Base-by-base conservation (phyloP, 35 echinoderm and acorn worm genomes). In the Holothuria glaberrima region DNA sequence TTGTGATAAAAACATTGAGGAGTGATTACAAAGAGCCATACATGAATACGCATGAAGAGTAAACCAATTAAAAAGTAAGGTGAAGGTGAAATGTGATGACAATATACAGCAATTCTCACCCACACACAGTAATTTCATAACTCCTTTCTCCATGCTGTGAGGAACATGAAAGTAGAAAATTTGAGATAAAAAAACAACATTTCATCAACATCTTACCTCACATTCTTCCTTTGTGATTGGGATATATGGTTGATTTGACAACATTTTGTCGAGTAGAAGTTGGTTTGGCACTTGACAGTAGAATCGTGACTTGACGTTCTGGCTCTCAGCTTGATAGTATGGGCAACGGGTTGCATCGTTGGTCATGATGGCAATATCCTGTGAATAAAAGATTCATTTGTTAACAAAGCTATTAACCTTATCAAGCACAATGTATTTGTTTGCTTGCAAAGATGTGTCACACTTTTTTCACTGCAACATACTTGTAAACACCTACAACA, bases 281-380 rank as follows among this genome's bases (percentile, higher is more conserved):
- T 61, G 86, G 25, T 54, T 33, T 19, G 97, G 97, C 12, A 95
- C 91, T 3, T 63, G 26, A 80, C 97, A 99, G 38, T 83, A 91
- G 57, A 58, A 99, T 20, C 89, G 45, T 2, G 97, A 90, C 78
- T 99, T 99, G 22, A 99, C 97, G 33, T 99, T 99, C 16, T 83
- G 79, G 69, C 93, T 95, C 68, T 99, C 97, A 0, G 82, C 86
- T 86, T 93, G 93, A 82, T 91, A 95, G 59, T 88, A 93, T 29
- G 73, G 77, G 61, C 97, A 99, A 48, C 93, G 60, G 1, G 79
- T 91, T 2, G 97, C 86, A 57, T 99, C 89, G 65, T 99, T 99
- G 22, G 97, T 99, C 88, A 99, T 88, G 38, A 99, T 75, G 18
- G 88, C 97, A 80, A 93, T 91, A 48, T 99, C 97, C 97, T 99